Percentiles rank a stretch among this genome's conserved stretches.
These are phyloP conservation scores for Enteromius radiatus DNA, from an alignment of 2,797 vertebrate genomes.

Conservation along the genomic window DNA sequence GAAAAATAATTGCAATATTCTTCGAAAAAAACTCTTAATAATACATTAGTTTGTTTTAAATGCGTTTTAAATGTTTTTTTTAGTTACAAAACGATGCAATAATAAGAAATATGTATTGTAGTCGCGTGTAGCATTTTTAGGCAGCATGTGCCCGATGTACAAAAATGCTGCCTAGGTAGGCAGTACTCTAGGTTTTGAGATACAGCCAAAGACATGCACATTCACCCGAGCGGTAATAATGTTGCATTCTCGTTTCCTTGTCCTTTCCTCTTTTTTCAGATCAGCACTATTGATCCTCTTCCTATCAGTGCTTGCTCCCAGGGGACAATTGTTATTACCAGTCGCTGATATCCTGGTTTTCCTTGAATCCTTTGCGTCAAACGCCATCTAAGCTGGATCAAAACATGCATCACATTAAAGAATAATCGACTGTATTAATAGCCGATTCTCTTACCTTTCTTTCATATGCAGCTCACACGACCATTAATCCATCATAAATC, in stretches of 20 bases:
- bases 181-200: neutral
- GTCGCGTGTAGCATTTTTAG: constrained; percentile 10
- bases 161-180: constrained; percentile 16
- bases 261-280: constrained; percentile 3
- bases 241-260: constrained; percentile 33
- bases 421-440: neutral
- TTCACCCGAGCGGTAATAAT: constrained; percentile 30
- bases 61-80: neutral
- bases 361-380: constrained; percentile 23
- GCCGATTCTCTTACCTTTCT: constrained; percentile 69
- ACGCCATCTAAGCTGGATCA: constrained; percentile 34
- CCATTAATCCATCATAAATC: constrained; percentile 76
- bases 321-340: constrained; percentile 19
- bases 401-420: constrained; percentile 34
- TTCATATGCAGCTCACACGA: constrained; percentile 64
- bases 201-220: constrained; percentile 29
- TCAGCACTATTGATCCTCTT: constrained; percentile 23
- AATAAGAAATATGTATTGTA: no score
- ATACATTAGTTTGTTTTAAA: neutral
- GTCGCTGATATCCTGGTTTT: constrained; percentile 6
- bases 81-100: no score
- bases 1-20: no score
- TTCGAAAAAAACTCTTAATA: neutral
- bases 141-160: neutral
- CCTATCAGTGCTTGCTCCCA: neutral